Base-by-base conservation (phyloP, 2,113 vertebrate genomes). In the Lophochroa leadbeateri region DNA sequence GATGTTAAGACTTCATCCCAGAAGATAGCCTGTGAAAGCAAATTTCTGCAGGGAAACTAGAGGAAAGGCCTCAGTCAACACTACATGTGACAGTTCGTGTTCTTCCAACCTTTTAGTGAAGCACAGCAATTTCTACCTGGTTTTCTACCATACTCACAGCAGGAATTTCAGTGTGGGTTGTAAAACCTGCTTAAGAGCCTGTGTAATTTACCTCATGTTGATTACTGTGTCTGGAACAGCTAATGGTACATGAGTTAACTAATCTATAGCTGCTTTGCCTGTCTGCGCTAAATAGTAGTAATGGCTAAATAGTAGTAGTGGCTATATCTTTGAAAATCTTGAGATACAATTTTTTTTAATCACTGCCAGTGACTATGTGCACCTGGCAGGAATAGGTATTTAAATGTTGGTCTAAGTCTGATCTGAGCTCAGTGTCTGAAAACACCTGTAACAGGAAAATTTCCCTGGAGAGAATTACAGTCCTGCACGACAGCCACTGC, bases 201-300 rank as follows among this genome's bases (percentile, higher is more conserved):
- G 65, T 86, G 86, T 82, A 95, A 95, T 97, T 96, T 97, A 91
- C 94, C 86, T 94, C 91, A 91, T 33, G 86, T 96, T 95, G 92
- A 96, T 91, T 94, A 95, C 74, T 50, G 77, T 92, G 70, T 86
- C 69, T 69, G 77, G 80, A 95, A 92, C 83, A 82, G 72, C 81
- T 89, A 95, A 92, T 76, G 89, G 69, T 39, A 95, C 83, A 58
- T 3, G 39, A 89, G 83, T 74, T 95, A 95, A 96, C 91, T 97
- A 96, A 92, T 94, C 86, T 82, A 17, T 70, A 86, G 65, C 35
- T 91, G 57, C 89, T 89, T 92, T 18, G 2, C 50, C 33, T 91
- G 64, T 78, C 83, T 89, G 33, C 64, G 39, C 39, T 95, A 82
- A 94, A 60, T 5, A 86, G 55, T 61, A 86, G 35, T 47, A 71